Conservation (phyloP, 2,888 invertebrate species). For the Nemurella pictetii region DNA sequence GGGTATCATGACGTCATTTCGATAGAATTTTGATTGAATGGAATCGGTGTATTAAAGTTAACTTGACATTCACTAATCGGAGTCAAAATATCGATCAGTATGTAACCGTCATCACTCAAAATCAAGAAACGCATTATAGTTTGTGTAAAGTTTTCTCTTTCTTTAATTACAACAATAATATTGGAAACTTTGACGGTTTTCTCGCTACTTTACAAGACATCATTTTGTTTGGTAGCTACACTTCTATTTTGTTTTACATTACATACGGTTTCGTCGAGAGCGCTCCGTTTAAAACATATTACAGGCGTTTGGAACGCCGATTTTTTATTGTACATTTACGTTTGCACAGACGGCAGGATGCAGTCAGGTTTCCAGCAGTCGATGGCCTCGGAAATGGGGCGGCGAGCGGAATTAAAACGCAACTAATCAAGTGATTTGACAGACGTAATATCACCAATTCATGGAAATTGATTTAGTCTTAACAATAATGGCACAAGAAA, state of each 20-base stretch:
- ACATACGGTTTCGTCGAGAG: not conserved
- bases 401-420: not conserved
- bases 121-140: too few species aligned
- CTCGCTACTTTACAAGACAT: conserved; percentile 28
- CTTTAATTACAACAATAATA: conserved; percentile 31
- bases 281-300: conserved; percentile 17
- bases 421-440: too few species aligned
- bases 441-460: too few species aligned
- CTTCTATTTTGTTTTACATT: conserved; percentile 16
- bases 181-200: conserved; percentile 20
- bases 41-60: too few species aligned
- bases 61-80: too few species aligned
- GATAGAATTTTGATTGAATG: too few species aligned
- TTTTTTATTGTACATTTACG: conserved; percentile 37
- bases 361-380: not conserved
- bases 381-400: not conserved
- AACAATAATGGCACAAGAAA: too few species aligned
- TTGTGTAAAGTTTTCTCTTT: conserved; percentile 12
- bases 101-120: too few species aligned
- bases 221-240: conserved; percentile 6
- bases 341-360: conserved; percentile 30
- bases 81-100: too few species aligned
- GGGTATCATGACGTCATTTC: too few species aligned
- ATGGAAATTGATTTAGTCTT: too few species aligned
- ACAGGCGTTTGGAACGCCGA: conserved; percentile 39